phyloP scores from a whole-genome alignment of 2,113 vertebrate species.

The Boulengeromyrus knoepffleri region DNA sequence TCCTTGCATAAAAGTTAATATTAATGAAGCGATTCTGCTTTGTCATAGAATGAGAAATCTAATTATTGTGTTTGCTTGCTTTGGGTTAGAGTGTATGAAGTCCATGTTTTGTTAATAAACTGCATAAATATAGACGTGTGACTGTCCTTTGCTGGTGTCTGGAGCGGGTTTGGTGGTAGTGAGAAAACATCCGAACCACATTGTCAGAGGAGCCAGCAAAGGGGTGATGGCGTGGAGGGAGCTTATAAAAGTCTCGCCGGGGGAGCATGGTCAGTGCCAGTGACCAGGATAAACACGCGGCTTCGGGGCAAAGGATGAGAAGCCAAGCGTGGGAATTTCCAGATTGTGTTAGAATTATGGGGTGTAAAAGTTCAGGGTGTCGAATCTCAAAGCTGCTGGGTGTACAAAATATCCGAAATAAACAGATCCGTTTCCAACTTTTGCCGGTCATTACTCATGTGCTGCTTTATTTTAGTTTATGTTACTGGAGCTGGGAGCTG shows the following conservation, averaged over 20 bases:
- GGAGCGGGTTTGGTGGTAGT: slow-evolving; percentile 27
- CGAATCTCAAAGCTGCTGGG: not conserved
- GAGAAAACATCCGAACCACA: not conserved
- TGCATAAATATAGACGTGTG: not conserved
- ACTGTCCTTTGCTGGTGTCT: slow-evolving; percentile 10
- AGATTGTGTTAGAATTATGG: not conserved
- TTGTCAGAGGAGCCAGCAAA: not conserved
- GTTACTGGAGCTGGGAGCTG: not conserved
- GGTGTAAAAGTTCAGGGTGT: not conserved
- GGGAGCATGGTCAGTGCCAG: not conserved
- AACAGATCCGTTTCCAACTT: not conserved
- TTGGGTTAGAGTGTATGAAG: not conserved
- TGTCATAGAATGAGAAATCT: not conserved
- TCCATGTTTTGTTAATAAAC: not conserved
- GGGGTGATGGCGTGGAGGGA: not conserved
- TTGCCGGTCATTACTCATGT: not conserved
- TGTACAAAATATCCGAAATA: not conserved
- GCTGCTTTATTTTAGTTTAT: not conserved
- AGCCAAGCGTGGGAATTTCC: not conserved
- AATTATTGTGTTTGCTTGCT: not conserved
- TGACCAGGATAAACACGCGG: too few relatives aligned
- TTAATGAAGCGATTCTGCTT: not conserved
- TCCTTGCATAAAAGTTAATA: not conserved
- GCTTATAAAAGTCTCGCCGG: not conserved
- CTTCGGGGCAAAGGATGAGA: not conserved